Conservation (phyloP, 2,113 vertebrate species). For the Nannobrachium achirus region DNA sequence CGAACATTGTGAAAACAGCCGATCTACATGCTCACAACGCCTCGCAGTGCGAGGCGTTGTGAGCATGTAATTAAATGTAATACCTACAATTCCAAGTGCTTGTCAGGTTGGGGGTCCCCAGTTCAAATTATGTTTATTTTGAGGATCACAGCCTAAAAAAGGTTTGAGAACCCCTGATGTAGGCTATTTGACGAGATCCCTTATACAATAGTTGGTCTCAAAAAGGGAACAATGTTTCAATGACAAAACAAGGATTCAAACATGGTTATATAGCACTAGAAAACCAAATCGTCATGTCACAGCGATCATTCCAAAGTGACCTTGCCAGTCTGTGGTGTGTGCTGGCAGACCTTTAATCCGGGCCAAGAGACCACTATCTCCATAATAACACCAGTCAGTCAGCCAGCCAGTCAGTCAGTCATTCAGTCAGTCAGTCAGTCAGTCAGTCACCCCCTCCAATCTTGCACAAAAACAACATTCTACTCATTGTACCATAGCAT, state of each 20-base stretch:
- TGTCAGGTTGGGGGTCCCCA: no score
- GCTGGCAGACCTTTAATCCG: conserved; percentile 43
- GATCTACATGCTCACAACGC: no score
- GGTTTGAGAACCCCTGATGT: no score
- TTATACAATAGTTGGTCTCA: conserved; percentile 21
- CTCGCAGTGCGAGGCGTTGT: no score
- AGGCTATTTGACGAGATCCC: conserved; percentile 8
- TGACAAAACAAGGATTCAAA: background rate
- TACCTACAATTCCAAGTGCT: no score
- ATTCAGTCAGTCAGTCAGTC: no score
- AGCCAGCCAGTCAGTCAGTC: no score
- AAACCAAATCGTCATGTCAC: conserved; percentile 8
- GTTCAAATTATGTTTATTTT: no score
- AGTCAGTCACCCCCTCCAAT: conserved; percentile 35
- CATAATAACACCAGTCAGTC: conserved; percentile 35
- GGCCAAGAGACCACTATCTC: conserved; percentile 56
- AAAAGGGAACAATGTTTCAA: conserved; percentile 20
- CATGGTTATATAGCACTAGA: no score
- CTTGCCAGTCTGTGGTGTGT: conserved; percentile 32
- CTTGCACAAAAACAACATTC: conserved; percentile 41
- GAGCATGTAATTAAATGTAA: no score
- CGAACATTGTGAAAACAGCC: no score
- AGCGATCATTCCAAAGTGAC: conserved; percentile 23
- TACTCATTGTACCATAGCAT: conserved; percentile 10
- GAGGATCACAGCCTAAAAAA: no score